These are phyloP conservation scores for Carollia perspicillata DNA, from an alignment of 2,113 vertebrate genomes.

Conservation along the genomic window DNA sequence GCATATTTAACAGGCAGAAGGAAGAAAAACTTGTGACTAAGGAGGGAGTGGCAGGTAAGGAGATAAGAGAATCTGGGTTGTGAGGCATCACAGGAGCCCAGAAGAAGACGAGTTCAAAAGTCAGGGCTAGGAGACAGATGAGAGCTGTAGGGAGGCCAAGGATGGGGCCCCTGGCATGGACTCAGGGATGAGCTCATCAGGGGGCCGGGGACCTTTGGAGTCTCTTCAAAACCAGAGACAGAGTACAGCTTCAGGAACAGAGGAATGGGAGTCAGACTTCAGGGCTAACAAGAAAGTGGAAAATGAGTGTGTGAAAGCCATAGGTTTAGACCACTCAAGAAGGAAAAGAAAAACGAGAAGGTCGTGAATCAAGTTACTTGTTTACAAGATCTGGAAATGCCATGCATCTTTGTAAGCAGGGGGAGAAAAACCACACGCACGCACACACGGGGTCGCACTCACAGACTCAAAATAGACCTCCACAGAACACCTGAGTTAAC, in stretches of 20 bases:
- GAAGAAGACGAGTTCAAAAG: neutral
- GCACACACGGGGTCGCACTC: neutral
- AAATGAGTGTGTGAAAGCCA: neutral
- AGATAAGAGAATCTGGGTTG: neutral
- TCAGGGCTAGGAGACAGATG: neutral
- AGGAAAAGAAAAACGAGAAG: neutral
- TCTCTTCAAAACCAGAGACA: neutral
- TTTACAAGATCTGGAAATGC: neutral
- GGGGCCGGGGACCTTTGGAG: neutral
- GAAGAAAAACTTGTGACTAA: neutral
- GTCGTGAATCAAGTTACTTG: neutral
- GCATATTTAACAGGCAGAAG: neutral
- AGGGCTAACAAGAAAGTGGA: neutral
- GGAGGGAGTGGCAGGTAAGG: neutral
- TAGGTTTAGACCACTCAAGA: neutral
- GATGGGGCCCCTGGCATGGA: neutral
- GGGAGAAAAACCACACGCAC: neutral
- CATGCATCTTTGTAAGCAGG: neutral
- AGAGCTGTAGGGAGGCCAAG: neutral
- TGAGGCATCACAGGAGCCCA: neutral
- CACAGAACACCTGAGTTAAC: neutral
- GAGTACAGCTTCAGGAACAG: neutral
- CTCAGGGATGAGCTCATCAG: neutral
- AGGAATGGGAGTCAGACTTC: neutral
- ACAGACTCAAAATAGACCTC: neutral